Evolutionary conservation across 2,113 vertebrate genomes (phyloP).

Genomic region (Gymnarchus niloticus): DNA sequence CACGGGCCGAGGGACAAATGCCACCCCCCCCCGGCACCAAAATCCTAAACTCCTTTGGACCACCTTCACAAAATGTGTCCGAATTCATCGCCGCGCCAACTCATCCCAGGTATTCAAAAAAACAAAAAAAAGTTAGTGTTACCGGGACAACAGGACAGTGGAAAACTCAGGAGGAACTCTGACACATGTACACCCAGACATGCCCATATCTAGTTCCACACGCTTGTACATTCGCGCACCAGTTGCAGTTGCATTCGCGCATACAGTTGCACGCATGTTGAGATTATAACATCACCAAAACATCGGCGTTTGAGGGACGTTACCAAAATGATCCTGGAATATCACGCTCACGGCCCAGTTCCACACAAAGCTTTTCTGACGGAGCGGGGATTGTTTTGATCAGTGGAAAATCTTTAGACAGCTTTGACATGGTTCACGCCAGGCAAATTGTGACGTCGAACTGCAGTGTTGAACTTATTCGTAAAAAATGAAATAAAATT

Average conservation of each 20-base stretch:
- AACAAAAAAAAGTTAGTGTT: neutral
- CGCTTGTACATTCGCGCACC: neutral
- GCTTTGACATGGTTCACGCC: too few relatives aligned
- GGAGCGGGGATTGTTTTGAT: neutral
- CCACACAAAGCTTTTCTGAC: neutral
- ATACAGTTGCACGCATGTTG: too few relatives aligned
- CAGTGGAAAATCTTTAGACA: too few relatives aligned
- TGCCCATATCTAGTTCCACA: neutral
- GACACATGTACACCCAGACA: neutral
- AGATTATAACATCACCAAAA: neutral
- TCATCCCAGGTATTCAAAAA: neutral
- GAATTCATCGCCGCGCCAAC: neutral
- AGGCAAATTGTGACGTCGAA: too few relatives aligned
- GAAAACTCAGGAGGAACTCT: neutral
- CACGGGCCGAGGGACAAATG: neutral
- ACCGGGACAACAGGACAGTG: neutral
- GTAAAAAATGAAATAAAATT: neutral
- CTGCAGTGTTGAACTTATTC: neutral
- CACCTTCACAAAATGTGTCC: constrained; percentile 13
- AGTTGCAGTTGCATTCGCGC: too few relatives aligned
- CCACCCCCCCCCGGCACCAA: neutral
- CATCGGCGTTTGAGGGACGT: neutral
- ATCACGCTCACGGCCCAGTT: neutral
- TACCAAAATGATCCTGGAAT: neutral
- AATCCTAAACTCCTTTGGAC: constrained; percentile 10